phyloP scores from a whole-genome alignment of 2,113 vertebrate genomes.

The Tyrannus savana region DNA sequence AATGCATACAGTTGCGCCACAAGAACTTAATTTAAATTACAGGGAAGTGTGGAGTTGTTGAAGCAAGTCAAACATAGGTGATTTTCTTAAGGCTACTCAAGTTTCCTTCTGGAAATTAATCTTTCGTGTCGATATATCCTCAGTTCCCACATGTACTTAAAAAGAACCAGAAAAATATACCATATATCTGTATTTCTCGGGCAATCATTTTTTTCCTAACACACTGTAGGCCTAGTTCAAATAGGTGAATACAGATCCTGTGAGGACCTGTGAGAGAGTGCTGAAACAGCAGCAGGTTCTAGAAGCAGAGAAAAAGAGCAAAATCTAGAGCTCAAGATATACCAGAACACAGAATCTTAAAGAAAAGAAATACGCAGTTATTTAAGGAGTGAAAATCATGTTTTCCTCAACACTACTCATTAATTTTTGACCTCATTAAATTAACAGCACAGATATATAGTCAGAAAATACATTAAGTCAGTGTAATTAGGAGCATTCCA shows the following conservation, averaged over 20 bases:
- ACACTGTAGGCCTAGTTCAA: not conserved
- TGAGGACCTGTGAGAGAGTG: not conserved
- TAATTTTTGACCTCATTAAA: not conserved
- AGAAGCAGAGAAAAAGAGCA: not conserved
- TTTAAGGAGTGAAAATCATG: not conserved
- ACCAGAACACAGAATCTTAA: not conserved
- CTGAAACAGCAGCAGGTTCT: not conserved
- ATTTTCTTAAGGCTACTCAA: not conserved
- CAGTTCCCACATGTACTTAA: not conserved
- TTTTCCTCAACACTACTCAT: not conserved
- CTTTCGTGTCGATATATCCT: not conserved
- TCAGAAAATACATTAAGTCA: not conserved
- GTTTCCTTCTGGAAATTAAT: not conserved
- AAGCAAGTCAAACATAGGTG: not conserved
- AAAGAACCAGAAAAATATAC: not conserved
- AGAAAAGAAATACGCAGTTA: not conserved
- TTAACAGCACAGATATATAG: not conserved
- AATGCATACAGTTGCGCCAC: not conserved
- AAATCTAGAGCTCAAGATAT: not conserved
- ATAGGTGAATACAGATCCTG: not conserved
- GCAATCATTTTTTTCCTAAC: not conserved
- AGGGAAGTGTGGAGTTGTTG: not conserved
- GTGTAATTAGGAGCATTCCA: not conserved
- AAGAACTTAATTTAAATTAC: not conserved
- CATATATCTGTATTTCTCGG: not conserved